These are phyloP conservation scores for Cataglyphis altisquamis DNA, from an alignment of 2,888 invertebrate species.

Conservation along the genomic window DNA sequence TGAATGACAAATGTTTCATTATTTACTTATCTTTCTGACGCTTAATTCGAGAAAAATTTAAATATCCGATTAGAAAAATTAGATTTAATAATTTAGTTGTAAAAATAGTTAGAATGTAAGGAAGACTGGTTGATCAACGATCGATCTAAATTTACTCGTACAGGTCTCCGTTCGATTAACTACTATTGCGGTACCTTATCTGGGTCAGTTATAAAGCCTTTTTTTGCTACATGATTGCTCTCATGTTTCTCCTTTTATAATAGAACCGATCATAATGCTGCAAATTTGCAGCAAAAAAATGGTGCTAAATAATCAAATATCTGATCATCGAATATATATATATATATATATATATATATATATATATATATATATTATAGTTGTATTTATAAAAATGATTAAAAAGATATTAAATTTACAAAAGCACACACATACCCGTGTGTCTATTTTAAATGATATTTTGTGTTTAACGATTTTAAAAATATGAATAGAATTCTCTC, in stretches of 20 bases:
- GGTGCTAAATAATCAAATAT: constrained; percentile 5
- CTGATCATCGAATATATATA: not conserved
- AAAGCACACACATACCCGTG: not conserved
- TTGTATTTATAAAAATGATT: not conserved
- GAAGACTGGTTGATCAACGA: constrained; percentile 31
- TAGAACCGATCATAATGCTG: constrained; percentile 46
- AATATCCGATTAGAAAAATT: not conserved
- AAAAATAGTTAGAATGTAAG: not conserved
- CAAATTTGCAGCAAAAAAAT: constrained; percentile 37
- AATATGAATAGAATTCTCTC: not conserved
- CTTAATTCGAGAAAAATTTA: not conserved
- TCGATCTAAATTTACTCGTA: constrained; percentile 49
- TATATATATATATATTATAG: not conserved
- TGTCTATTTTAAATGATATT: not conserved
- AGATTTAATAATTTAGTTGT: constrained; percentile 6
- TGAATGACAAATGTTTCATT: not conserved
- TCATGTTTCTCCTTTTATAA: constrained; percentile 35
- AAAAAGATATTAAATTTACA: not conserved
- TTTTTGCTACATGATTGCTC: constrained; percentile 37
- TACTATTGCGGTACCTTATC: constrained; percentile 43
- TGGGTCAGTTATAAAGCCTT: constrained; percentile 51
- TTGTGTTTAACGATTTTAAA: not conserved
- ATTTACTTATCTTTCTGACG: not conserved
- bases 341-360: not conserved
- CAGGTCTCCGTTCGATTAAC: constrained; percentile 47